Conservation (phyloP, 2,113 vertebrate genomes). For the Passer montanus region DNA sequence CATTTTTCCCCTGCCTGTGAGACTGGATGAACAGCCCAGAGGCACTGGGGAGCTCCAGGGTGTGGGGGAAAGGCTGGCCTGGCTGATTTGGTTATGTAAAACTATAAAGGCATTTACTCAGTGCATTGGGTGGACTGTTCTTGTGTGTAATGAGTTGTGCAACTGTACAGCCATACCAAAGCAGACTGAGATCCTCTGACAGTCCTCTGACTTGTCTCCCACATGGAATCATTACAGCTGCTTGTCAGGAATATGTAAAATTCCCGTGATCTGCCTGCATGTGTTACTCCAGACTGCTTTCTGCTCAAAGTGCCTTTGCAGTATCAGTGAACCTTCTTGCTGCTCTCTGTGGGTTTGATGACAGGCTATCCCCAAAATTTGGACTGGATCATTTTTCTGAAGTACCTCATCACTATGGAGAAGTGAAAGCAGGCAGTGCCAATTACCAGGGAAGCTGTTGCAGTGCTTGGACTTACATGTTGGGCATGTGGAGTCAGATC, state of each 20-base stretch:
- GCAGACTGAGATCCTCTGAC: neutral
- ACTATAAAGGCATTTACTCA: neutral
- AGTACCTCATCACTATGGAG: neutral
- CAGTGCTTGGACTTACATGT: neutral
- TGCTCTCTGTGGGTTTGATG: neutral
- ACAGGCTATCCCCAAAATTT: neutral
- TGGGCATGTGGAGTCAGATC: neutral
- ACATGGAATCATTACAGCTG: neutral
- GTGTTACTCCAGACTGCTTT: neutral
- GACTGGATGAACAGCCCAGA: neutral
- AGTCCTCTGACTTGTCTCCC: slow-evolving; percentile 9
- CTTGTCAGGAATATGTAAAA: neutral
- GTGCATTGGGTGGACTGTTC: neutral
- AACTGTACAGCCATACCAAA: neutral
- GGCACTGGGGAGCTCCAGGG: neutral
- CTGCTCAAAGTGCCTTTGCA: neutral
- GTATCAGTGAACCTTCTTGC: neutral
- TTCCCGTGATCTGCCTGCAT: neutral
- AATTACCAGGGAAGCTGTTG: neutral
- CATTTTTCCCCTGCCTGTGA: neutral
- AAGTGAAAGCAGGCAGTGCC: neutral
- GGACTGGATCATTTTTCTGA: neutral
- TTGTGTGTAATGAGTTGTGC: neutral
- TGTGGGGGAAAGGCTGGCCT: neutral
- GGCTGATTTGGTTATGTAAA: neutral